Evolutionary conservation across 92 coral and sea anemone species (phyloP), one percentile per base, ranked within the genome.

Genomic region (Heteractis magnifica): DNA sequence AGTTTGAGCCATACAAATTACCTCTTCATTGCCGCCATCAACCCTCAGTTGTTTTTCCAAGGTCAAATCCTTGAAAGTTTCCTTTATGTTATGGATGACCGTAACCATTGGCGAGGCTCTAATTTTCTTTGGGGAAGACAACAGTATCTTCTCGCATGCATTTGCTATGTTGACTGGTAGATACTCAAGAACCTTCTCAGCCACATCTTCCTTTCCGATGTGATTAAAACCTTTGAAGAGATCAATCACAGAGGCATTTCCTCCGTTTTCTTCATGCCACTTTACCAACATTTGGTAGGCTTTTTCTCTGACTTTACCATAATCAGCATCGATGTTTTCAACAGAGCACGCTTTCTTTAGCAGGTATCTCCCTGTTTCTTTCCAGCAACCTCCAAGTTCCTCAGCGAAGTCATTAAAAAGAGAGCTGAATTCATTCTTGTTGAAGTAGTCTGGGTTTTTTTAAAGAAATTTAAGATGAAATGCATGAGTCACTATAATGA

Each of bases 311-410:
- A 88, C 96, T 82, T 90, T 77, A 4, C 77, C 77, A 84, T 78
- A 88, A 71, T 95, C 98, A 51, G 71, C 92, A 71, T 94, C 89
- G 53, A 95, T 95, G 65, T 94, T 92, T 51, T 90, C 85, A 83
- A 95, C 90, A 3, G 90, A 56, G 82, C 95, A 88, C 60, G 87
- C 98, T 55, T 78, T 95, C 2, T 79, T 75, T 6, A 86, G 76
- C 44, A 95, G 77, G 51, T 84, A 72, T 13, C 94, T 86, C 21
- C 98, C 98, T 62, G 92, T 85, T 44, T 77, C 89, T 86, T 81
- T 92, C 98, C 98, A 95, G 51, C 86, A 86, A 10, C 80, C 48
- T 13, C 94, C 95, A 51, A 95, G 77, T 55, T 90, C 93, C 60
- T 91, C 95, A 76, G 85, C 83, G 44, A 95, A 86, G 4, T 93